phyloP scores from a whole-genome alignment of 1,140 invertebrate species.

The Magallana angulata region DNA sequence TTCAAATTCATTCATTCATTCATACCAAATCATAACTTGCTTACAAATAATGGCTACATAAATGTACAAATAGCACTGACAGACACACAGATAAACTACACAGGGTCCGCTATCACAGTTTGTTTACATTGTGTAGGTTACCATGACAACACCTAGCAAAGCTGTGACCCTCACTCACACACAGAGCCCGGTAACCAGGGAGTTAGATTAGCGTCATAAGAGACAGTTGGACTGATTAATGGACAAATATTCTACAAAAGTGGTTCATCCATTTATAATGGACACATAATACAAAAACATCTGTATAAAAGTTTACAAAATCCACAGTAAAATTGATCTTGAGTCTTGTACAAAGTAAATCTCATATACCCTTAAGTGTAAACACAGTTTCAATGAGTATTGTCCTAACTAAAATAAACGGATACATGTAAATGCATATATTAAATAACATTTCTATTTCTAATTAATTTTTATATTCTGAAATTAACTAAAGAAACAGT shows the following conservation, averaged over 20 bases:
- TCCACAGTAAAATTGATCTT: neutral
- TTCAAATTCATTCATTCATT: neutral
- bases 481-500: too few species aligned
- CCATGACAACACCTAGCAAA: neutral
- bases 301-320: neutral
- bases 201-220: conserved; percentile 1
- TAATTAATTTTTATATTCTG: too few species aligned
- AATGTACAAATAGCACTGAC: neutral
- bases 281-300: conserved; percentile 1
- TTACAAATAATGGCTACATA: neutral
- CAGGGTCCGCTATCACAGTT: neutral
- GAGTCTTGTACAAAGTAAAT: neutral
- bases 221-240: conserved; percentile 29
- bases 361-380: conserved; percentile 7
- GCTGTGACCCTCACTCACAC: neutral
- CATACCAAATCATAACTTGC: neutral
- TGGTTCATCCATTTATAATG: neutral
- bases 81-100: neutral
- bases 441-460: too few species aligned
- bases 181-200: neutral
- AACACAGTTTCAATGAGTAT: neutral
- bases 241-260: neutral
- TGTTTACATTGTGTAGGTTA: conserved; percentile 23
- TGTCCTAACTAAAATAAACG: neutral
- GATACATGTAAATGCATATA: too few species aligned